These are phyloP conservation scores for Chauna torquata DNA, from an alignment of 2,113 vertebrate species.

Conservation along the genomic window DNA sequence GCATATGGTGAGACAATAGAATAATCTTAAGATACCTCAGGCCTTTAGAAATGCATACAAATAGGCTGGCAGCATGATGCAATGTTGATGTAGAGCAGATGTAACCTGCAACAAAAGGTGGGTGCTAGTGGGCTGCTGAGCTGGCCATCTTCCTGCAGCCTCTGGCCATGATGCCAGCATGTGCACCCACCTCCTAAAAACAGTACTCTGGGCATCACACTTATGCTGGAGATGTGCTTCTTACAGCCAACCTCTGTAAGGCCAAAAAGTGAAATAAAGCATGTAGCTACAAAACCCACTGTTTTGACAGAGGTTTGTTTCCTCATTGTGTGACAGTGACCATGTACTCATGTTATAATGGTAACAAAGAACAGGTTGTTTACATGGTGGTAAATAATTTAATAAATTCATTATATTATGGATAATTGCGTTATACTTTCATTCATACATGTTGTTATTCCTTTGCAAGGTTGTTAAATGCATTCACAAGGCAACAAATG, in stretches of 20 bases:
- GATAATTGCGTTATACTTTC: neutral
- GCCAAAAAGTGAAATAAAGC: neutral
- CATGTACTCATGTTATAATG: neutral
- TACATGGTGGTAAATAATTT: neutral
- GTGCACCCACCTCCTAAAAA: fast-evolving
- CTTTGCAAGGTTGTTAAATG: neutral
- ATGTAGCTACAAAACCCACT: neutral
- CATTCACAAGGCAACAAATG: neutral
- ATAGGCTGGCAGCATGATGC: fast-evolving
- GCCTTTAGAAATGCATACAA: neutral
- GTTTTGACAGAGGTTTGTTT: neutral
- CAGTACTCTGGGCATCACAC: fast-evolving
- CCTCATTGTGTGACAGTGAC: neutral
- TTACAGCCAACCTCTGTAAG: neutral
- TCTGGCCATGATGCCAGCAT: fast-evolving
- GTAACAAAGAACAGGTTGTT: neutral
- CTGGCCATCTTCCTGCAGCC: neutral
- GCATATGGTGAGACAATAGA: neutral
- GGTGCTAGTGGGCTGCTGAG: neutral
- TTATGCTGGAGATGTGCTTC: neutral
- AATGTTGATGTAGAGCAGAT: neutral
- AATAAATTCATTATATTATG: neutral
- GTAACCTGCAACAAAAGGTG: neutral
- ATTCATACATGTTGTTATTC: neutral
- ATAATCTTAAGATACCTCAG: neutral